Conservation (phyloP, 2,797 vertebrate genomes). For the Psittacula echo region DNA sequence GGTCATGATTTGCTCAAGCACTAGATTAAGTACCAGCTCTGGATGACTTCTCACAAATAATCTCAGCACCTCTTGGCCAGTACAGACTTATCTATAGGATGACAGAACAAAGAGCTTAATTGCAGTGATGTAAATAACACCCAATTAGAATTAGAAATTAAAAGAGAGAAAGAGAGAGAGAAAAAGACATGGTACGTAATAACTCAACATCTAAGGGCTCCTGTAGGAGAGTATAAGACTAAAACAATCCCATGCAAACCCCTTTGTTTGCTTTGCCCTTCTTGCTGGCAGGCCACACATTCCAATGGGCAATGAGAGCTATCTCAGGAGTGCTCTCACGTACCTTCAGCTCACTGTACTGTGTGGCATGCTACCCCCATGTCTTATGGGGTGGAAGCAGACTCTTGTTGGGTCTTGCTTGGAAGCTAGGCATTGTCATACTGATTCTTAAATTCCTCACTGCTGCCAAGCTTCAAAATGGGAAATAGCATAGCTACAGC, state of each 20-base stretch:
- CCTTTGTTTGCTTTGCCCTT: background rate
- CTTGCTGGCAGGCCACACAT: background rate
- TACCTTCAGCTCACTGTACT: background rate
- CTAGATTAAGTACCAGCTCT: background rate
- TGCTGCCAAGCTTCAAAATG: background rate
- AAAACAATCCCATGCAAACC: background rate
- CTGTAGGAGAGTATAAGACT: background rate
- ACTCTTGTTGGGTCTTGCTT: background rate
- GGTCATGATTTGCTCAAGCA: background rate
- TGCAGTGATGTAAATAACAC: background rate
- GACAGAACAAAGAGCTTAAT: background rate
- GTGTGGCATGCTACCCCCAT: background rate
- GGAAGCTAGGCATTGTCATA: background rate
- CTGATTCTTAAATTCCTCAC: background rate
- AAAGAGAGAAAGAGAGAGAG: background rate
- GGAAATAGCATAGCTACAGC: background rate
- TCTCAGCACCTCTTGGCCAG: background rate
- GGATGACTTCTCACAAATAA: background rate
- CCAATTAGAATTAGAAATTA: background rate
- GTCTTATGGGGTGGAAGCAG: background rate
- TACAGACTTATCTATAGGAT: background rate
- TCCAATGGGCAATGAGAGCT: background rate
- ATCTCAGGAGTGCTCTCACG: background rate
- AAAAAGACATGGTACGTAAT: background rate
- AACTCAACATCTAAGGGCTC: background rate